A percentile compares a stretch with the other conserved stretches of the same genome.
These are phyloP conservation scores for Leuctra nigra DNA, from an alignment of 2,888 invertebrate genomes.

Conservation along the genomic window DNA sequence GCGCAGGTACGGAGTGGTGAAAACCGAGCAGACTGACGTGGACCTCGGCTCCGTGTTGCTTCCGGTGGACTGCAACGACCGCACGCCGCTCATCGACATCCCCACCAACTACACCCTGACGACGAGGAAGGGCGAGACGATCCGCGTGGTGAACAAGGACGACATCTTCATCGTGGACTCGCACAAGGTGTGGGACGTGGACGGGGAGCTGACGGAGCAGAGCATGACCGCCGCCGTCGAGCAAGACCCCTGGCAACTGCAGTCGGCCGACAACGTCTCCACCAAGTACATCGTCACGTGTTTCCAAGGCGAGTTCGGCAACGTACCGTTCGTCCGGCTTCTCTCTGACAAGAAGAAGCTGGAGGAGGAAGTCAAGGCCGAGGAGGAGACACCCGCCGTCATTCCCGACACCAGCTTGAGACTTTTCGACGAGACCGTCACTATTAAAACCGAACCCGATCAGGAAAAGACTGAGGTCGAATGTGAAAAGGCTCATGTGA, in stretches of 20 bases:
- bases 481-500: conserved; percentile 26
- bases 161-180: conserved; percentile 77
- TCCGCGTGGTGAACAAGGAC: conserved; percentile 64
- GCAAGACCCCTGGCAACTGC: conserved; percentile 68
- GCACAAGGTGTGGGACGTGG: conserved; percentile 68
- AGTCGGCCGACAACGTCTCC: conserved; percentile 44
- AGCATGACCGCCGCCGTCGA: conserved; percentile 49
- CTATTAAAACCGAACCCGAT: conserved; percentile 25
- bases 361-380: conserved; percentile 31
- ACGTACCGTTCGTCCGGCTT: conserved; percentile 71
- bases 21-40: conserved; percentile 42
- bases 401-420: conserved; percentile 36
- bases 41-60: conserved; percentile 56
- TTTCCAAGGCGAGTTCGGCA: conserved; percentile 74
- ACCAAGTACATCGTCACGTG: conserved; percentile 79
- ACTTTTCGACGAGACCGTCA: conserved; percentile 34
- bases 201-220: conserved; percentile 50
- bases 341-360: conserved; percentile 41
- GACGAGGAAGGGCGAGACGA: conserved; percentile 76
- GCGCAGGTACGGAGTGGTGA: conserved; percentile 28
- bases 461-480: conserved; percentile 22
- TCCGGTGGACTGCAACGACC: conserved; percentile 60
- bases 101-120: conserved; percentile 69
- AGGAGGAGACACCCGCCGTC: conserved; percentile 39
- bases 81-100: conserved; percentile 58